Evolutionary conservation across 1,140 invertebrate species (phyloP).

Genomic region (Sitobion miscanthi): DNA sequence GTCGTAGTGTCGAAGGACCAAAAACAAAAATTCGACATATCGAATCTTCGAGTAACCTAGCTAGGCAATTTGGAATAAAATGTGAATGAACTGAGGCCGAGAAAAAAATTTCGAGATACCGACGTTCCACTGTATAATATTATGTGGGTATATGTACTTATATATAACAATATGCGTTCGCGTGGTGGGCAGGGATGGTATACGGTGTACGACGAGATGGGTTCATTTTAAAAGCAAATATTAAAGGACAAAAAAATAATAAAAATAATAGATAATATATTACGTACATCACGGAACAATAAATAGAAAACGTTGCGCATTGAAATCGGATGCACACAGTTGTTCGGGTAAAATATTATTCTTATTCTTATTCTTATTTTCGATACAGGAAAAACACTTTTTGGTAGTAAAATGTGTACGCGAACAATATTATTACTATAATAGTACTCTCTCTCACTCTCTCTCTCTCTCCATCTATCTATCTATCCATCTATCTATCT

Average conservation of each 20-base stretch:
- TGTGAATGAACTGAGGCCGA: too few relatives aligned
- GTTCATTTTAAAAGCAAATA: constrained; percentile 26
- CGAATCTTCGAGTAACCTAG: too few relatives aligned
- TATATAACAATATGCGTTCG: neutral
- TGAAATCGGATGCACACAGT: neutral
- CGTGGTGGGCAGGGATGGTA: neutral
- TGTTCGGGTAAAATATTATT: neutral
- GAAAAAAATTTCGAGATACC: too few relatives aligned
- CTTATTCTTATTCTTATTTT: neutral
- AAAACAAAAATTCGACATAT: too few relatives aligned
- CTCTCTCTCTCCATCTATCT: too few relatives aligned
- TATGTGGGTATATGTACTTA: neutral
- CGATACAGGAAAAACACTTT: neutral
- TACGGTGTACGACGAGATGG: neutral
- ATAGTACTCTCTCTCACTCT: neutral
- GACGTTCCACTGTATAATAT: too few relatives aligned
- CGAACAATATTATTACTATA: neutral
- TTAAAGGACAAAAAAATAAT: neutral
- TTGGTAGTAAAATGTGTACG: neutral
- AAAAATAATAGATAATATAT: neutral
- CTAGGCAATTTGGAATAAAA: too few relatives aligned
- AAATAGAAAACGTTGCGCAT: neutral
- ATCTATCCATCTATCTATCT: neutral
- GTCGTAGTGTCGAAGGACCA: too few relatives aligned
- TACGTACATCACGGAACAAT: neutral